Base-by-base conservation (phyloP, 2,797 vertebrate genomes). In the Melanotaenia nigrans region DNA sequence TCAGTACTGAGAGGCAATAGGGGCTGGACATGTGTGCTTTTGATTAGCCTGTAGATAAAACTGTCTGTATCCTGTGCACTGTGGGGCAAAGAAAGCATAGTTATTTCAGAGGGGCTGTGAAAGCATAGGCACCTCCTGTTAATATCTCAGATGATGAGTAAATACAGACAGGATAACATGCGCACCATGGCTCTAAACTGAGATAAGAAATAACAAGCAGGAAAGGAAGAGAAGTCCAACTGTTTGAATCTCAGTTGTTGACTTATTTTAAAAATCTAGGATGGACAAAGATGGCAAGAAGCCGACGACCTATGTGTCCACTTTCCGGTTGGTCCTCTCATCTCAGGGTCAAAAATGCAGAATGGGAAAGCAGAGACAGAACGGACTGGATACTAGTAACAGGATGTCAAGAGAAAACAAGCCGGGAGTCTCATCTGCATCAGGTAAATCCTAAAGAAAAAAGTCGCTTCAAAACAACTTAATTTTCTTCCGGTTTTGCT, bases 271-370 rank as follows among this genome's bases (percentile, higher is more conserved):
- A n/a, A 58, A 45, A 20, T 56, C 6, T 25, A 90, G 66, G 71
- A 94, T 93, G 92, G 91, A 91, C 62, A 77, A 87, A 73, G 85
- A 86, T 38, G 68, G 63, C 6, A 59, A 55, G 11, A 86, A 83
- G 60, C 78, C 86, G 12, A 90, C 90, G 85, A 94, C 90, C 0
- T 94, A 45, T 62, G 87, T 94, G 75, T 94, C 93, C 55, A 93
- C 92, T 36, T 89, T 94, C 59, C 85, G 59, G 1, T 14, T 95
- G 64, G 73, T 72, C 62, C 76, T 95, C 13, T 92, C 88, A 56
- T 79, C 90, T 59, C 65, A 66, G 49, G 11, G 61, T 5, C 51
- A 49, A 54, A 14, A 10, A 40, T 18, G 40, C 25, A 32, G 53
- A 53, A 71, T 36, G 36, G 54, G 57, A 56, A 81, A 12, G 53